Base-by-base conservation (phyloP, 2,113 vertebrate species). In the Cottus gobio region DNA sequence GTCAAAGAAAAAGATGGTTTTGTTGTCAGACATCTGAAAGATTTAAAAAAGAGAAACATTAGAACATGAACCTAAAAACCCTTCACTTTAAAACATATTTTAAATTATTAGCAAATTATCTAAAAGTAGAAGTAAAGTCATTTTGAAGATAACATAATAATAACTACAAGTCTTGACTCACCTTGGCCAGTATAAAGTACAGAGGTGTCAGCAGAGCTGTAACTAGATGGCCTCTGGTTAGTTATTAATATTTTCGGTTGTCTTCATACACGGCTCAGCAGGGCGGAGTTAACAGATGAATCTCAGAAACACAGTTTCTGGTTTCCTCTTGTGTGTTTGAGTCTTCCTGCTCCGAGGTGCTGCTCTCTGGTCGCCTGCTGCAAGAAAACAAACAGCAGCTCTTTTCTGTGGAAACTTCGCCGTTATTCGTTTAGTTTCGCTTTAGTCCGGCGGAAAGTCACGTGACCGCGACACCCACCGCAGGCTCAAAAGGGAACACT, bases 1-100 rank as follows among this genome's bases (percentile, higher is more conserved):
- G 84, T 95, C 93, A n/a, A 95, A 94, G 77, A 94, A 95, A 77
- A 94, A 89, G 1, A 85, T 67, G 7, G 37, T 81, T 39, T 11
- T 72, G 11, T 44, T 36, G 5, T 24, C 34, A 58, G 65, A 28
- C 86, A 90, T 92, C 93, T 93, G 84, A 4, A 44, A 34, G 28
- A 46, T 36, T 2, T 22, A 1, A 66, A 71, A 31, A 46, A 5
- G 70, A 76, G 0, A 75, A 1, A 42, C 4, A 56, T 64, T 15
- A 16, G 30, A 75, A 31, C 61, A 66, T 30, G 2, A 74, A 26
- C 7, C n/a, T 1, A 54, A 5, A 54, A 34, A 54, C 7, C 2
- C 4, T 1, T n/a, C n/a, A n/a, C n/a, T n/a, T n/a, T n/a, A n/a
- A n/a, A n/a, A n/a, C n/a, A n/a, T n/a, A n/a, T n/a, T n/a, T n/a